phyloP scores from a whole-genome alignment of 2,113 vertebrate genomes.

The Hypocryptadius cinnamomeus region DNA sequence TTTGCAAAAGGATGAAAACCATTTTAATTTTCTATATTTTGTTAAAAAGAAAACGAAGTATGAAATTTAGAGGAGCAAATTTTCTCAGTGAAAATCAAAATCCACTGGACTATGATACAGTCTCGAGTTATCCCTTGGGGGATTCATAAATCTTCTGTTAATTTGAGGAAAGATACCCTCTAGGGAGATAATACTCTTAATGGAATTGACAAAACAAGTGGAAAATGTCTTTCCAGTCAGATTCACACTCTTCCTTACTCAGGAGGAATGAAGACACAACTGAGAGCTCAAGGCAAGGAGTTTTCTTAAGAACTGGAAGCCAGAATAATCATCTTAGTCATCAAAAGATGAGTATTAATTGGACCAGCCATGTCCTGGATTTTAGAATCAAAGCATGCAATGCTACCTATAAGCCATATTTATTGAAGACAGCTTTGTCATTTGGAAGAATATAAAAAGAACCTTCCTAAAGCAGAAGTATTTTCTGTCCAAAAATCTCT shows the following conservation, averaged over 20 bases:
- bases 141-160: neutral
- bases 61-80: neutral
- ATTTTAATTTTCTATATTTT: neutral
- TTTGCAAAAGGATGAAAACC: neutral
- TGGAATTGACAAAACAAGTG: neutral
- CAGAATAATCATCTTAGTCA: neutral
- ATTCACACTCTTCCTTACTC: neutral
- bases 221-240: neutral
- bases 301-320: neutral
- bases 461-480: neutral
- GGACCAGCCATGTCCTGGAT: neutral
- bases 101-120: neutral
- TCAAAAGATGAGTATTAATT: neutral
- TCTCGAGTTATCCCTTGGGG: neutral
- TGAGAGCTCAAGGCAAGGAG: neutral
- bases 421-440: neutral
- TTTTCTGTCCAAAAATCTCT: neutral
- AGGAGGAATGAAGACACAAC: neutral
- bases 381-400: neutral
- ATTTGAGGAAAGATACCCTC: neutral
- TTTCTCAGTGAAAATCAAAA: neutral
- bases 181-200: neutral
- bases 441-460: neutral
- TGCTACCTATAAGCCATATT: neutral
- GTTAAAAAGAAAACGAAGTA: neutral